Percentiles rank a stretch among this genome's conserved stretches.
phyloP scores from a whole-genome alignment of 2,797 vertebrate genomes.

The Manis pentadactyla region DNA sequence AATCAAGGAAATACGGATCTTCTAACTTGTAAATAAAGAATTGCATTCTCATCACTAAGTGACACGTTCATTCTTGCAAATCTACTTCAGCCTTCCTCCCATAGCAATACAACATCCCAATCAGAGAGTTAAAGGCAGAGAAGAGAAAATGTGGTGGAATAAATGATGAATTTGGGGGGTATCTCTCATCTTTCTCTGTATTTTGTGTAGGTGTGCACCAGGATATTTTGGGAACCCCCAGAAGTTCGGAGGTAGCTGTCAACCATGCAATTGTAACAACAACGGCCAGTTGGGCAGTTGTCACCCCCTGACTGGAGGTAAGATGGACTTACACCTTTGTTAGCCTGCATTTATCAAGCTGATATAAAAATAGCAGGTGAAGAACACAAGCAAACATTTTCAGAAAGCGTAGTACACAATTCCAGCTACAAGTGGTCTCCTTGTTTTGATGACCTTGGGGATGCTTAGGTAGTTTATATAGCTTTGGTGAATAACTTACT shows the following conservation, averaged over 20 bases:
- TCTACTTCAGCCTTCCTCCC: not conserved
- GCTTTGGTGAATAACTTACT: not conserved
- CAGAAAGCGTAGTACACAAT: not conserved
- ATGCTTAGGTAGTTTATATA: not conserved
- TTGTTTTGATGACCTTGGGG: not conserved
- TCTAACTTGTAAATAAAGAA: not conserved
- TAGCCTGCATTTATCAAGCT: not conserved
- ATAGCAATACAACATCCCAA: not conserved
- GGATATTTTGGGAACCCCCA: slow-evolving; percentile 96
- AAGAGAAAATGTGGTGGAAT: not conserved
- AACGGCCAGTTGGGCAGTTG: slow-evolving; percentile 91
- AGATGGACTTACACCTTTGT: slow-evolving; percentile 48
- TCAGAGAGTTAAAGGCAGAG: not conserved
- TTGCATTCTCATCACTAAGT: not conserved
- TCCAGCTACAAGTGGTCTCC: not conserved
- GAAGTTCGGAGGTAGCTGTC: slow-evolving; percentile 90
- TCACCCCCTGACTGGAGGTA: slow-evolving; percentile 94
- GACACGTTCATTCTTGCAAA: not conserved
- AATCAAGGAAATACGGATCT: not conserved
- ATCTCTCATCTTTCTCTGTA: slow-evolving; percentile 43
- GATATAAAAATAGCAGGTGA: not conserved
- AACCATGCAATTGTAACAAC: slow-evolving; percentile 91
- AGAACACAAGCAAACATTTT: not conserved
- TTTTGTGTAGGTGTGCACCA: slow-evolving; percentile 91
- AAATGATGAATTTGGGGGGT: not conserved